phyloP scores from a whole-genome alignment of 2,888 invertebrate species.

The Rhagonycha lutea region DNA sequence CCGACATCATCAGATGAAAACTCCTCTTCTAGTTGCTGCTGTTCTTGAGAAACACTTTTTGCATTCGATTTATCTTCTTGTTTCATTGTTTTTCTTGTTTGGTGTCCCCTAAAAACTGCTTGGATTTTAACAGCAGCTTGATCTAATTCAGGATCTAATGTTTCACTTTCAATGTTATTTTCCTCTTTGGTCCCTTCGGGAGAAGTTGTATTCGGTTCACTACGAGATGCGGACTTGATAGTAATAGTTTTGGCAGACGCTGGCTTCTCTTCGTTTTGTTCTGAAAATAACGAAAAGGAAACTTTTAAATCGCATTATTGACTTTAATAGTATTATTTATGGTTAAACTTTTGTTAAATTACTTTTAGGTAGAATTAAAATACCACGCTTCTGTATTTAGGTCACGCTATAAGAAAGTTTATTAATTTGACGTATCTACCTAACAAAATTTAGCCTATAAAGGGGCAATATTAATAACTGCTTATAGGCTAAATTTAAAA shows the following conservation, averaged over 20 bases:
- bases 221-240: slow-evolving; percentile 41
- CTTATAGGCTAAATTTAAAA: background rate
- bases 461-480: background rate
- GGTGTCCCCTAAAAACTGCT: slow-evolving; percentile 84
- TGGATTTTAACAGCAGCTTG: slow-evolving; percentile 87
- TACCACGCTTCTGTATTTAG: background rate
- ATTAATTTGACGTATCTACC: background rate
- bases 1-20: background rate
- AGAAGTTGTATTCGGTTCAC: slow-evolving; percentile 36
- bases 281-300: slow-evolving; percentile 28
- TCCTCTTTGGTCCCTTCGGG: slow-evolving; percentile 15
- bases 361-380: background rate
- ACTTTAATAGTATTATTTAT: background rate
- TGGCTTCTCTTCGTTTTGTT: slow-evolving; percentile 41
- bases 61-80: slow-evolving; percentile 55
- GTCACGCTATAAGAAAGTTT: background rate
- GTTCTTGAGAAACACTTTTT: slow-evolving; percentile 36
- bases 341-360: background rate
- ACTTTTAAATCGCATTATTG: background rate
- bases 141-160: slow-evolving; percentile 49
- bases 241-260: slow-evolving; percentile 50
- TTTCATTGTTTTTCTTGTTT: slow-evolving; percentile 78
- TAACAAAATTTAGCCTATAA: background rate
- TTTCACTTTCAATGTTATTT: background rate
- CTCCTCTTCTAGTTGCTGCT: slow-evolving; percentile 51